A percentile compares a stretch with the other conserved stretches of the same genome.
These are phyloP conservation scores for Redunca redunca DNA, from an alignment of 2,113 vertebrate genomes.

Conservation along the genomic window DNA sequence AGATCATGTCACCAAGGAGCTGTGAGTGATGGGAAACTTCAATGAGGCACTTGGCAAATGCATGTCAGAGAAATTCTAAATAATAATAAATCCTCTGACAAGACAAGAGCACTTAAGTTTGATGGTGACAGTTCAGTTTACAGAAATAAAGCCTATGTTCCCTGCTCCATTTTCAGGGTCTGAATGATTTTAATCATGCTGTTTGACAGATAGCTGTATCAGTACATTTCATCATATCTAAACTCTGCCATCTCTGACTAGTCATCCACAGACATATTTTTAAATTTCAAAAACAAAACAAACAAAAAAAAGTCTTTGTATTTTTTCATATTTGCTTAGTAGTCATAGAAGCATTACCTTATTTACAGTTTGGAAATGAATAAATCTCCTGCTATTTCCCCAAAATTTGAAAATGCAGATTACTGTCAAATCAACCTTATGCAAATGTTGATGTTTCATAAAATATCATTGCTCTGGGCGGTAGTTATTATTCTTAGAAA, in stretches of 20 bases:
- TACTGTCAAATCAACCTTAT: background rate
- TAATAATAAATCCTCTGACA: slow-evolving; percentile 61
- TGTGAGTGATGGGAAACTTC: slow-evolving; percentile 46
- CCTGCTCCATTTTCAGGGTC: slow-evolving; percentile 39
- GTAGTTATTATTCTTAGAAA: background rate
- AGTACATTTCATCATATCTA: slow-evolving; percentile 46
- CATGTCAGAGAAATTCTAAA: slow-evolving; percentile 51
- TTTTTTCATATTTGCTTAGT: background rate
- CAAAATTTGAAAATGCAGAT: background rate
- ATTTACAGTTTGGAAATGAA: slow-evolving; percentile 22
- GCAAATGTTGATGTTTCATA: background rate
- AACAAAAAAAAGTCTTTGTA: background rate
- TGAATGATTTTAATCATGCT: slow-evolving; percentile 50
- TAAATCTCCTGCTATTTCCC: background rate
- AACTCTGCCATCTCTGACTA: slow-evolving; percentile 43
- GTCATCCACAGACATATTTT: slow-evolving; percentile 38
- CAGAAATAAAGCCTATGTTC: slow-evolving; percentile 58
- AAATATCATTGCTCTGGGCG: background rate
- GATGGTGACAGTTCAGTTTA: slow-evolving; percentile 57
- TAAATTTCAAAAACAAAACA: slow-evolving; percentile 48
- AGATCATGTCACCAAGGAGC: slow-evolving; percentile 8
- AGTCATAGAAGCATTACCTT: background rate
- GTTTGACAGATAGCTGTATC: slow-evolving; percentile 37
- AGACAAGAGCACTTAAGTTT: slow-evolving; percentile 59
- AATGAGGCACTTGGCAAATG: slow-evolving; percentile 43